Percentiles rank a stretch among this genome's conserved stretches.
phyloP scores from a whole-genome alignment of 2,113 vertebrate species.

The Silurus glanis region DNA sequence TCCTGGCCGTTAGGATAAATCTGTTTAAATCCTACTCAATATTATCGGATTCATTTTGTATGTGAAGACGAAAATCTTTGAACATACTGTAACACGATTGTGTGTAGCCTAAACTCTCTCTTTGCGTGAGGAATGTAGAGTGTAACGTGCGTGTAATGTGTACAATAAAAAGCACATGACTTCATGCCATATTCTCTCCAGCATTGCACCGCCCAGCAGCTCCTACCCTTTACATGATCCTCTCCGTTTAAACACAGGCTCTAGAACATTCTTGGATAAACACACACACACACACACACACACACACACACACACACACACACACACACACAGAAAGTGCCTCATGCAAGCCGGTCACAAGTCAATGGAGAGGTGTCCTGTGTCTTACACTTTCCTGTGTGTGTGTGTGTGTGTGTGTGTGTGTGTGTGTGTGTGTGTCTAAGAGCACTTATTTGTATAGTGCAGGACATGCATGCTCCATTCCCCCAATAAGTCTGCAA shows the following conservation, averaged over 20 bases:
- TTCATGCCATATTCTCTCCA: slow-evolving; percentile 40
- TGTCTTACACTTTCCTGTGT: neutral
- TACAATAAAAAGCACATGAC: slow-evolving; percentile 55
- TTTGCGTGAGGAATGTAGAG: slow-evolving; percentile 47
- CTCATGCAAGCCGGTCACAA: neutral
- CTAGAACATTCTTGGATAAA: neutral
- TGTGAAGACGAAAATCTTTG: neutral
- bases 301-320: neutral
- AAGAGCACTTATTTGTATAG: too few relatives aligned
- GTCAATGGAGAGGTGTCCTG: neutral
- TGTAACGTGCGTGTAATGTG: slow-evolving; percentile 28
- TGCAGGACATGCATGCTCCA: neutral
- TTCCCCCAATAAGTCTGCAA: neutral
- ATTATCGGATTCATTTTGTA: neutral
- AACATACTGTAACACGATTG: slow-evolving; percentile 29
- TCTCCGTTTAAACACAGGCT: slow-evolving; percentile 23
- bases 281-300: neutral
- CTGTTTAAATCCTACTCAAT: neutral
- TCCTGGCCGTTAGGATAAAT: neutral
- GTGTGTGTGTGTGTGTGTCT: neutral
- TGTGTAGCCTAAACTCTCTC: slow-evolving; percentile 35
- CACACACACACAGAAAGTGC: slow-evolving; percentile 8
- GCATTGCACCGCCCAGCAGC: slow-evolving; percentile 40
- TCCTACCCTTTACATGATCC: slow-evolving; percentile 44
- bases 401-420: neutral